Evolutionary conservation across 2,888 invertebrate species (phyloP), one percentile per base, ranked within the genome.

Genomic region (Hanleya hanleyi): DNA sequence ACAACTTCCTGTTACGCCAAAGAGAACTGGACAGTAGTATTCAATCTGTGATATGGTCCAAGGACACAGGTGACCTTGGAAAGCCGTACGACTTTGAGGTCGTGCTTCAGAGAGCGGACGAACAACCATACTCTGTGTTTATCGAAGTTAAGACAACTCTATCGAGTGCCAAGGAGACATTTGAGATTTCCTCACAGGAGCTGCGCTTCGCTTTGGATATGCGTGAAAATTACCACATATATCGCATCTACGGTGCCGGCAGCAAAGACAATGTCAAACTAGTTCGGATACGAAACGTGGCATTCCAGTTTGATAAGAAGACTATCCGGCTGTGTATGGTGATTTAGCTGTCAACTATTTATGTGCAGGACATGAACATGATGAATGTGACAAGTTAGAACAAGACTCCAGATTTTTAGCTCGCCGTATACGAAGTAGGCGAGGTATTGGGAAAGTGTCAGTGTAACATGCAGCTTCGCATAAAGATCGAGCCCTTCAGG

Each of bases 181-280:
- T 89, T 77, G 85, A 84, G 65, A 86, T 89, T n/a, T 89, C 89
- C 5, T 75, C 83, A 4, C 82, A 80, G 15, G 86, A 89, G 77
- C 76, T 89, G 6, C 76, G 84, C 69, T 88, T 87, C 81, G 89
- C 89, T 0, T 73, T 81, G 7, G 80, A 85, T 38, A 73, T 82
- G 29, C 79, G 78, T 26, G 82, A 83, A 22, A 75, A 78, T n/a
- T 89, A 83, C 71, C 86, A 88, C 68, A 80, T 89, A 15, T 89
- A 87, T 73, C 77, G 89, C 18, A 83, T 89, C 32, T 89, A 85
- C 69, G 86, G 85, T 76, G 88, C 87, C 0, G 87, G 88, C 1
- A 75, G 84, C 41, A 72, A 76, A 1, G 77, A 80, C 5, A 75
- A 77, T 32, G 84, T 87, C 0, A 69, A 81, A 41, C 79, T 89